Conservation (phyloP, 2,113 vertebrate genomes). For the Holacanthus passer region DNA sequence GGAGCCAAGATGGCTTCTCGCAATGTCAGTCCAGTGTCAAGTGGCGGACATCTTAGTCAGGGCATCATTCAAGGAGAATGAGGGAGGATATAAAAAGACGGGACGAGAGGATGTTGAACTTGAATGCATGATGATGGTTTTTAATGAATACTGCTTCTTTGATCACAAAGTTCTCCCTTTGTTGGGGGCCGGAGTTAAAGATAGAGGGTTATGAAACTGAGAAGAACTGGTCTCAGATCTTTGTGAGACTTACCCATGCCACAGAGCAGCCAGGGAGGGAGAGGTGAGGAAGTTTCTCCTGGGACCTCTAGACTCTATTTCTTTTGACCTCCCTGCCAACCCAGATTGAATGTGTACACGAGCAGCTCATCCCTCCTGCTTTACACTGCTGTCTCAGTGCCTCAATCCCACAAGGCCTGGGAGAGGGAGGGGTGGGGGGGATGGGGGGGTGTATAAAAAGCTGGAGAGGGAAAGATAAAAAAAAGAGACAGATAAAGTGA, state of each 20-base stretch:
- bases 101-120: constrained; percentile 58
- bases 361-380: constrained; percentile 78
- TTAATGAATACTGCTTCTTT: constrained; percentile 68
- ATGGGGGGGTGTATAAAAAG: constrained; percentile 37
- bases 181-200: constrained; percentile 49
- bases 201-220: constrained; percentile 43
- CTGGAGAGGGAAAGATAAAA: constrained; percentile 45
- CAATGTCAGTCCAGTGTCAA: constrained; percentile 82
- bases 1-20: constrained; percentile 76
- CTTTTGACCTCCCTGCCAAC: constrained; percentile 81
- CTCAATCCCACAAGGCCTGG: constrained; percentile 73
- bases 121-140: constrained; percentile 53
- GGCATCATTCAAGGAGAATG: constrained; percentile 71
- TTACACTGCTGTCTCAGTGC: constrained; percentile 72
- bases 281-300: constrained; percentile 77
- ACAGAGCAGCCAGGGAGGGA: constrained; percentile 52
- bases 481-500: constrained; percentile 61
- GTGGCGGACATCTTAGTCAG: constrained; percentile 78
- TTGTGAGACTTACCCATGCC: constrained; percentile 52
- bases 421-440: constrained; percentile 9
- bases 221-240: constrained; percentile 59
- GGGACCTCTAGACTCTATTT: constrained; percentile 81
- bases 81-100: constrained; percentile 61
- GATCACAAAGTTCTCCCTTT: constrained; percentile 63
- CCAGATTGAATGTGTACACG: constrained; percentile 80